phyloP scores from a whole-genome alignment of 2,888 invertebrate species.

The Nipponacmea schrenckii region DNA sequence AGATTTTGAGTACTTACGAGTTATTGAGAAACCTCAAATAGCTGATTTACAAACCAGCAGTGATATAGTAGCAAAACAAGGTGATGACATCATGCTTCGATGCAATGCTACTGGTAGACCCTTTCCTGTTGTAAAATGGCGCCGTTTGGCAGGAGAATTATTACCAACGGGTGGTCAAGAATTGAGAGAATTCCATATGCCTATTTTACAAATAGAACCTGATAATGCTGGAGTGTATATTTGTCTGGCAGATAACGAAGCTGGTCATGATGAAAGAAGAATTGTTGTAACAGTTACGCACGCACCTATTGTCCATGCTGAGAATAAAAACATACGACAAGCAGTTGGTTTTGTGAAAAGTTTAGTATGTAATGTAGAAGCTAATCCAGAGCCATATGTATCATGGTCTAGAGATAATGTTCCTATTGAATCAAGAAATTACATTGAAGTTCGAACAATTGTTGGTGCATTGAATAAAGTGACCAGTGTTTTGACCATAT shows the following conservation, averaged over 20 bases:
- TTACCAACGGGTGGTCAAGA: slow-evolving; percentile 55
- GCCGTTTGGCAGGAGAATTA: slow-evolving; percentile 51
- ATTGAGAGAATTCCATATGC: slow-evolving; percentile 42
- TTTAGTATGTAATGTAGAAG: slow-evolving; percentile 51
- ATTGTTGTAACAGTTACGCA: slow-evolving; percentile 50
- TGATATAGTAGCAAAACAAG: slow-evolving; percentile 49
- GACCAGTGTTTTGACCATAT: slow-evolving; percentile 49
- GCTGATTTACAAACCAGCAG: slow-evolving; percentile 55
- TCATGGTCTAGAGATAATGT: slow-evolving; percentile 46
- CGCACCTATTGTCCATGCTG: slow-evolving; percentile 39
- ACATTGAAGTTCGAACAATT: slow-evolving; percentile 19
- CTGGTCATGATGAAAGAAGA: slow-evolving; percentile 45
- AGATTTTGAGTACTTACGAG: slow-evolving; percentile 37
- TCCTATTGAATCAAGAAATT: slow-evolving; percentile 23
- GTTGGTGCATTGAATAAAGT: slow-evolving; percentile 45
- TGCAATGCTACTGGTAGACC: slow-evolving; percentile 58
- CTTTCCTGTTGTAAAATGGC: slow-evolving; percentile 52
- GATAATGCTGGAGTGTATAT: slow-evolving; percentile 53
- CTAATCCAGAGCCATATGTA: slow-evolving; percentile 49
- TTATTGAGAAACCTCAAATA: slow-evolving; percentile 53
- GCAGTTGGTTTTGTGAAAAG: slow-evolving; percentile 46
- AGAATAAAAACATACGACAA: slow-evolving; percentile 35
- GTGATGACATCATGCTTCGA: slow-evolving; percentile 43
- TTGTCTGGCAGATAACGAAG: slow-evolving; percentile 52
- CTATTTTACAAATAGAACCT: slow-evolving; percentile 35